phyloP scores from a whole-genome alignment of 2,888 invertebrate species.

The Drosophila macrospina region DNA sequence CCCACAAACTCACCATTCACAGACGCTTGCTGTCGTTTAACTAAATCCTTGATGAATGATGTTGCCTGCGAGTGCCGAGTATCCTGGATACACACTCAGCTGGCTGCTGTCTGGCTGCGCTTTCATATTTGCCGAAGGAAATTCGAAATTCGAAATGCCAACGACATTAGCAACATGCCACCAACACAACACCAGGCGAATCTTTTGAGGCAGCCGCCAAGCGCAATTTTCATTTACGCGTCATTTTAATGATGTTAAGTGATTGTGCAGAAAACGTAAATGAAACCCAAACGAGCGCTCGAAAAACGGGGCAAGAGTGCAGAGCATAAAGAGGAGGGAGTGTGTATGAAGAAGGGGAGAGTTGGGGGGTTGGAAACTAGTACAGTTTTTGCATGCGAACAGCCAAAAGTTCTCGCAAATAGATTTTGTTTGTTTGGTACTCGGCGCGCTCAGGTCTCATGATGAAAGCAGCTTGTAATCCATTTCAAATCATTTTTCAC shows the following conservation, averaged over 20 bases:
- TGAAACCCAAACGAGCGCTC: constrained; percentile 33
- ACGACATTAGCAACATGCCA: constrained; percentile 67
- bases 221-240: constrained; percentile 79
- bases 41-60: constrained; percentile 82
- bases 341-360: no score
- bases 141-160: constrained; percentile 66
- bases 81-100: constrained; percentile 2
- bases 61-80: constrained; percentile 40
- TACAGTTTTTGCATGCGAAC: constrained; percentile 68
- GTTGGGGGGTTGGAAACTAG: neutral
- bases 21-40: constrained; percentile 74
- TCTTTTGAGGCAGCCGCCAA: constrained; percentile 54
- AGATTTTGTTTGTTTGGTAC: constrained; percentile 61
- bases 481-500: constrained; percentile 78
- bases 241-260: constrained; percentile 81
- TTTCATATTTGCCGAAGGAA: constrained; percentile 75
- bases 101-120: constrained; percentile 38
- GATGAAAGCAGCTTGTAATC: constrained; percentile 77
- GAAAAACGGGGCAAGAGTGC: neutral
- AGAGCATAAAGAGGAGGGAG: no score
- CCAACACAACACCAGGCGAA: constrained; percentile 43
- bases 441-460: constrained; percentile 42
- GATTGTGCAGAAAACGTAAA: constrained; percentile 78
- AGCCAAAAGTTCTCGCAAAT: constrained; percentile 72
- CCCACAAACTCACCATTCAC: constrained; percentile 33